Evolutionary conservation across 2,797 vertebrate species (phyloP).

Genomic region (Orientallactaga sibirica): DNA sequence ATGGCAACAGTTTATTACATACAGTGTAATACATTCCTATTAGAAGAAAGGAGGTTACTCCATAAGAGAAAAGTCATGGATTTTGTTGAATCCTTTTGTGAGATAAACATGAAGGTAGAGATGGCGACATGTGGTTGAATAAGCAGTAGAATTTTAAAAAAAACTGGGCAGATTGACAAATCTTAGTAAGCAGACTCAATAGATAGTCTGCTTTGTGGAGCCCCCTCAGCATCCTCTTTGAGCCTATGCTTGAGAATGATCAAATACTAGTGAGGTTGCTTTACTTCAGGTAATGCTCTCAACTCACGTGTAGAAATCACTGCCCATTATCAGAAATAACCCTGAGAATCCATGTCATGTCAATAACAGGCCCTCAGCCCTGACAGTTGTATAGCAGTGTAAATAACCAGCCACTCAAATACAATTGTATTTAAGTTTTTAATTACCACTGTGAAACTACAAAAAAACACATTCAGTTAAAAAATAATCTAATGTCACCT

Average conservation of each 20-base stretch:
- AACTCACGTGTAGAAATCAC: neutral
- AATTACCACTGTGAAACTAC: neutral
- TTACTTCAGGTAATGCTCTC: neutral
- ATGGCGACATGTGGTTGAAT: neutral
- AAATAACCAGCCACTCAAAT: neutral
- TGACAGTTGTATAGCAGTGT: neutral
- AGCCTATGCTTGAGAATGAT: neutral
- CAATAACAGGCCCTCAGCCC: neutral
- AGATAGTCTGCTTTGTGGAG: neutral
- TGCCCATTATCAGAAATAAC: conserved; percentile 2
- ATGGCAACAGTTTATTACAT: neutral
- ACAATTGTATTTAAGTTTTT: neutral
- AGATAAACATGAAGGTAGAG: conserved; percentile 4
- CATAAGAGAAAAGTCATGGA: neutral
- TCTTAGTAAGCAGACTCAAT: neutral
- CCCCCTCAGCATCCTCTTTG: neutral
- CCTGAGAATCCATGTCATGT: too few species aligned
- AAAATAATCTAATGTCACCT: neutral
- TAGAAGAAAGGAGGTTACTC: neutral
- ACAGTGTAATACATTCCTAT: neutral
- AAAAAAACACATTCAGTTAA: neutral
- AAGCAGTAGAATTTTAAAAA: neutral
- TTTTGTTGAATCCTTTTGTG: neutral
- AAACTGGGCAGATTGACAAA: neutral
- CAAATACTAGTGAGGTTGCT: neutral